Evolutionary conservation across 2,888 invertebrate species (phyloP).

Genomic region (Parnassius apollo): DNA sequence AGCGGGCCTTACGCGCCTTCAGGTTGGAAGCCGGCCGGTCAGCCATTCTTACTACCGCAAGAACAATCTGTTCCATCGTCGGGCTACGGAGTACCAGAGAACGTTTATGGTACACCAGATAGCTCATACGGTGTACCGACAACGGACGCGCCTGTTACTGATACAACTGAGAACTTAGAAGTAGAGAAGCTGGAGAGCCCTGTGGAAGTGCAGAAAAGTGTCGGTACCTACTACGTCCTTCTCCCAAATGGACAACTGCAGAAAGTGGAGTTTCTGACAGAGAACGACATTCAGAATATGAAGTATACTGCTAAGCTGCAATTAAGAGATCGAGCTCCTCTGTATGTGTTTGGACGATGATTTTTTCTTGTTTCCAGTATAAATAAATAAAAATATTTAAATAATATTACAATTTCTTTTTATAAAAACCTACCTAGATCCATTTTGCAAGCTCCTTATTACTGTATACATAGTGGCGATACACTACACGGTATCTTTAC

Average conservation of each 20-base stretch:
- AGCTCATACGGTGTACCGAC: constrained; percentile 45
- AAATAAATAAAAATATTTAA: too few species aligned
- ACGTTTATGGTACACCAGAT: constrained; percentile 54
- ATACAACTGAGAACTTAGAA: constrained; percentile 59
- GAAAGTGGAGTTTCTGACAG: constrained; percentile 80
- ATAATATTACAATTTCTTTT: too few species aligned
- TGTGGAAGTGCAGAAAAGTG: constrained; percentile 71
- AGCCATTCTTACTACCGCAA: constrained; percentile 62
- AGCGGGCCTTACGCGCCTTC: constrained; percentile 63
- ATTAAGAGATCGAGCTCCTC: constrained; percentile 64
- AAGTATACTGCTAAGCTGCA: constrained; percentile 81
- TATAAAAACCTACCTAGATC: too few species aligned
- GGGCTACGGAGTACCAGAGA: constrained; percentile 43
- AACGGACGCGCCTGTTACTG: constrained; percentile 44
- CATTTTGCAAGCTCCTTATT: too few species aligned
- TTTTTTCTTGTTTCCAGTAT: background rate
- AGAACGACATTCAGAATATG: constrained; percentile 78
- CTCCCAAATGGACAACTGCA: constrained; percentile 84
- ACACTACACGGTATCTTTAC: too few species aligned
- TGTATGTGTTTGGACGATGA: constrained; percentile 56
- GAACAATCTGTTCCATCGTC: constrained; percentile 50
- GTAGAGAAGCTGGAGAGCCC: constrained; percentile 61
- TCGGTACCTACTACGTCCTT: constrained; percentile 83
- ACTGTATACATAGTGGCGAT: too few species aligned
- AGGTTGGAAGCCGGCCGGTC: constrained; percentile 70